phyloP scores from a whole-genome alignment of 2,113 vertebrate genomes.

The Daphoenositta chrysoptera region DNA sequence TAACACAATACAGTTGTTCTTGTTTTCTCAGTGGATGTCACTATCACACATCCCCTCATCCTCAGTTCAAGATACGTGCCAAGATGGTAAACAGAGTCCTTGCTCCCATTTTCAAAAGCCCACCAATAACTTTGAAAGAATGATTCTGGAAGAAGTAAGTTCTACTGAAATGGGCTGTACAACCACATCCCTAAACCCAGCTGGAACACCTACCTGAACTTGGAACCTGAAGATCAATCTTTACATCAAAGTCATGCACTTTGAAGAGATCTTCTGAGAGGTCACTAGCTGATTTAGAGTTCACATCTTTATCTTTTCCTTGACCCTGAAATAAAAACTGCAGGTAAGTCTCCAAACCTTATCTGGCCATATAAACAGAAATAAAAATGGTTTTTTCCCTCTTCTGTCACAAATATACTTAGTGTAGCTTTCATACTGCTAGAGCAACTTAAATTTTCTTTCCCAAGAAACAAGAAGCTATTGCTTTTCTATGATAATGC shows the following conservation, averaged over 20 bases:
- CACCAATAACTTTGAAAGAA: not conserved
- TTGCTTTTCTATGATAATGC: not conserved
- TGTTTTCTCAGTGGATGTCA: not conserved
- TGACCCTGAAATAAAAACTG: slow-evolving; percentile 74
- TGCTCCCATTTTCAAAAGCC: not conserved
- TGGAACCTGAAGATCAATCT: slow-evolving; percentile 98
- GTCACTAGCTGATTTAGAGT: slow-evolving; percentile 89
- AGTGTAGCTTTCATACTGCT: not conserved
- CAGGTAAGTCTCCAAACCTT: not conserved
- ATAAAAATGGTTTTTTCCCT: not conserved
- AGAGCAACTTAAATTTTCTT: not conserved
- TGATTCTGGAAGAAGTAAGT: not conserved
- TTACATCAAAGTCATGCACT: slow-evolving; percentile 98
- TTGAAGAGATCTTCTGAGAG: slow-evolving; percentile 98
- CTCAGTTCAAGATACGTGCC: not conserved
- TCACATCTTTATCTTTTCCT: slow-evolving; percentile 89
- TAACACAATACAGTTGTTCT: not conserved
- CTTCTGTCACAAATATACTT: not conserved
- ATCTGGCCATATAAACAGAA: not conserved
- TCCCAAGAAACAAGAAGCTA: not conserved
- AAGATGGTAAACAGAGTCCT: not conserved
- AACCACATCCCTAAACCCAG: not conserved
- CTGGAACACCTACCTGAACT: slow-evolving; percentile 84
- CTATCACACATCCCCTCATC: not conserved
- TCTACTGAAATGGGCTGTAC: not conserved